These are phyloP conservation scores for Mycetomoellerius zeteki DNA, from an alignment of 1,140 invertebrate species.

Conservation along the genomic window DNA sequence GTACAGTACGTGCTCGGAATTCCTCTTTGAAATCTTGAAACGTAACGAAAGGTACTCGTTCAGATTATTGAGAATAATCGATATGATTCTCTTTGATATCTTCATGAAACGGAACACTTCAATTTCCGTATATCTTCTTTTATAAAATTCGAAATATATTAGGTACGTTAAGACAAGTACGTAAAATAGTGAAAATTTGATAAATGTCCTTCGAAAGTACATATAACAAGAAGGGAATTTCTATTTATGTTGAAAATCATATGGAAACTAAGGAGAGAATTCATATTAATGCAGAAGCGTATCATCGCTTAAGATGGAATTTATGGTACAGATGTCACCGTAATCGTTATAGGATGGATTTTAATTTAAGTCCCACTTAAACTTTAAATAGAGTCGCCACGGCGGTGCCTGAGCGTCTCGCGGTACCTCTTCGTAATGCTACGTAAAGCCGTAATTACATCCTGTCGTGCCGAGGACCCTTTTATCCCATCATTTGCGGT, in stretches of 20 bases:
- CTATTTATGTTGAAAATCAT: background rate
- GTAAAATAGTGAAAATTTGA: background rate
- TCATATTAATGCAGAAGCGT: background rate
- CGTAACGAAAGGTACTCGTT: conserved; percentile 28
- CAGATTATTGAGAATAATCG: conserved; percentile 7
- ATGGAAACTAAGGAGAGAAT: background rate
- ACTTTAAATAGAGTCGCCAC: conserved; percentile 59
- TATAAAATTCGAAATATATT: background rate
- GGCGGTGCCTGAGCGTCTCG: conserved; percentile 8
- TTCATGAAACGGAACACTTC: conserved; percentile 7
- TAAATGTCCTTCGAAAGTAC: background rate
- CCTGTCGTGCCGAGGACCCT: conserved; percentile 59
- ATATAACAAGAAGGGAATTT: background rate
- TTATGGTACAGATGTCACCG: conserved; percentile 39
- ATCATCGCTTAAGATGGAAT: conserved; percentile 8
- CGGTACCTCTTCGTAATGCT: conserved; percentile 32
- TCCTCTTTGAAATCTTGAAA: conserved; percentile 48
- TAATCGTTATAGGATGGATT: conserved; percentile 45
- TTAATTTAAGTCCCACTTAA: conserved; percentile 62
- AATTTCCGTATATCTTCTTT: background rate
- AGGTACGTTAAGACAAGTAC: conserved; percentile 5
- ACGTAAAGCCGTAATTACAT: conserved; percentile 58
- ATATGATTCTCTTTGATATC: conserved; percentile 24
- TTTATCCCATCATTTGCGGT: conserved; percentile 64
- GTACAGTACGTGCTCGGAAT: conserved; percentile 47